phyloP scores from a whole-genome alignment of 2,797 vertebrate species.

The Enteromius viviparus region DNA sequence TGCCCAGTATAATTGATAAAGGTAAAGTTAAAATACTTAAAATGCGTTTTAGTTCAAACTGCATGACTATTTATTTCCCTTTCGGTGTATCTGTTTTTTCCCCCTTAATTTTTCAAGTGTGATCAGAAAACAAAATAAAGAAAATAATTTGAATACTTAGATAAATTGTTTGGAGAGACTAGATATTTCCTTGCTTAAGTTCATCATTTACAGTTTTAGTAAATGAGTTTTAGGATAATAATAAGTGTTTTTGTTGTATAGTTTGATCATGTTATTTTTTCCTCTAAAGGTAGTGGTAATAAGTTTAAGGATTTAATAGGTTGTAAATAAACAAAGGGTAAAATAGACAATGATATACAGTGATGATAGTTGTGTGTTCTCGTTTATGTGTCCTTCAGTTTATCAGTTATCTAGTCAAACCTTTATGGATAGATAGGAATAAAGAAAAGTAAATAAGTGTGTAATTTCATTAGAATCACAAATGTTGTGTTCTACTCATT shows the following conservation, averaged over 20 bases:
- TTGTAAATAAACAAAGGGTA: slow-evolving; percentile 49
- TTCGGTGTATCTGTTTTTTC: background rate
- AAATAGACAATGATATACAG: background rate
- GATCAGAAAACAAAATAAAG: background rate
- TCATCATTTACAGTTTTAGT: slow-evolving; percentile 28
- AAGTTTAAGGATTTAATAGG: slow-evolving; percentile 32
- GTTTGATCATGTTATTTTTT: slow-evolving; percentile 43
- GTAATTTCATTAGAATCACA: slow-evolving; percentile 66
- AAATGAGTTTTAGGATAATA: slow-evolving; percentile 12
- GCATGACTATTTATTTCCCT: slow-evolving; percentile 17
- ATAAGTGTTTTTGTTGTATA: slow-evolving; percentile 52
- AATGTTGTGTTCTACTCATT: slow-evolving; percentile 64
- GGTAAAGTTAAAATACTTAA: background rate
- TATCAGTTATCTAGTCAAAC: background rate
- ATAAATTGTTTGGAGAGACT: background rate
- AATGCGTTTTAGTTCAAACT: background rate
- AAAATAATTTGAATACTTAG: slow-evolving; percentile 35
- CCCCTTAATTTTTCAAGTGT: background rate
- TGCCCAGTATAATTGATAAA: background rate
- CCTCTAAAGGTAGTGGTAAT: slow-evolving; percentile 1
- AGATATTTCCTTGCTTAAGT: slow-evolving; percentile 15
- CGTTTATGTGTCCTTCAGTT: background rate
- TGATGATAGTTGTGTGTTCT: slow-evolving; percentile 6
- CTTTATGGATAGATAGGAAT: background rate
- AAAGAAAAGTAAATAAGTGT: slow-evolving; percentile 14